Conservation (phyloP, 2,797 vertebrate genomes). For the Siniperca obscura region DNA sequence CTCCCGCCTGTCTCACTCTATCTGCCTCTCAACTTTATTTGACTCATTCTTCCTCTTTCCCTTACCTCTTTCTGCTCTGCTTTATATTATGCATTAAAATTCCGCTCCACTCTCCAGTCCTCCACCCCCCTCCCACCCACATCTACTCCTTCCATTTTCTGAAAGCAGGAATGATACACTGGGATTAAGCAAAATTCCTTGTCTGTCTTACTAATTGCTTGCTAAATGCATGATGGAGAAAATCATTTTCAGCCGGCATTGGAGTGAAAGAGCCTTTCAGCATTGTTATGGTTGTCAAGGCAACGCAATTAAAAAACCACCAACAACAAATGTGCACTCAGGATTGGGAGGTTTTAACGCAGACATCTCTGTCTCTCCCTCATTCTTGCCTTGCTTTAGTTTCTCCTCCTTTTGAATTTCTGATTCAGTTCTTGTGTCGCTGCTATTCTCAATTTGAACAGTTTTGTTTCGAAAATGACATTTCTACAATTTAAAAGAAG, state of each 20-base stretch:
- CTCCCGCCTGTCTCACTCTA: constrained; percentile 4
- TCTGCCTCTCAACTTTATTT: constrained; percentile 57
- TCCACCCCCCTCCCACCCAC: constrained; percentile 29
- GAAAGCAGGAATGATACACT: constrained; percentile 75
- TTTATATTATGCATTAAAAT: constrained; percentile 68
- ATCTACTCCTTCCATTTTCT: constrained; percentile 65
- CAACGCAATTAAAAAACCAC: constrained; percentile 76
- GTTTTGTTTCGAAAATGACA: constrained; percentile 44
- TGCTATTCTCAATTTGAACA: constrained; percentile 42
- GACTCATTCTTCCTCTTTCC: constrained; percentile 28
- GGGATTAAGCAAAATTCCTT: constrained; percentile 79
- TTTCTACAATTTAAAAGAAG: constrained; percentile 31
- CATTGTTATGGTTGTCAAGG: constrained; percentile 82
- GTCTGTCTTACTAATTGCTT: constrained; percentile 81
- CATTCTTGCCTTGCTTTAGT: constrained; percentile 44
- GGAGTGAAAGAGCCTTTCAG: constrained; percentile 78
- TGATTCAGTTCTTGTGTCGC: constrained; percentile 58
- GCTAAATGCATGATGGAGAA: constrained; percentile 83
- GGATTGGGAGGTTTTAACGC: constrained; percentile 63
- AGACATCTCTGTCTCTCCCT: constrained; percentile 53
- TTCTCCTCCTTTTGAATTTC: constrained; percentile 50
- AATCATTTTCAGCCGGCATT: constrained; percentile 79
- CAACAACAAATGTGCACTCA: constrained; percentile 77
- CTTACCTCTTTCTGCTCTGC: constrained; percentile 24
- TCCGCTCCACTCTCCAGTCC: constrained; percentile 57